A percentile compares a stretch with the other conserved stretches of the same genome.
Evolutionary conservation across 2,888 invertebrate genomes (phyloP).

Genomic region (Campoplex capitator): DNA sequence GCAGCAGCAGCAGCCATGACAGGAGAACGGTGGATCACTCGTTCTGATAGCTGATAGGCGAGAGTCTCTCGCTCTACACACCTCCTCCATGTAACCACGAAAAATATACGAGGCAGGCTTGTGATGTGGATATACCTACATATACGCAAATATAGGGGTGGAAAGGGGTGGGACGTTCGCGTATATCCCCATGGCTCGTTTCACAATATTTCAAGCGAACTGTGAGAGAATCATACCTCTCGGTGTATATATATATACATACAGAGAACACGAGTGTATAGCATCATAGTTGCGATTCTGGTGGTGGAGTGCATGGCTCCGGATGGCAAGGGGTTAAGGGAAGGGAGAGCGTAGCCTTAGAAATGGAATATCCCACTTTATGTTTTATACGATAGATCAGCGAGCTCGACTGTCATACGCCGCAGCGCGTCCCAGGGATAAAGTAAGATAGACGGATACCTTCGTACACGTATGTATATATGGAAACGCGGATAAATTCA

Average conservation of each 20-base stretch:
- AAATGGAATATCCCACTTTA: constrained; percentile 84
- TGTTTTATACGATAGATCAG: constrained; percentile 85
- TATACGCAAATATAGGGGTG: constrained; percentile 41
- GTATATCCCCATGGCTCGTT: constrained; percentile 75
- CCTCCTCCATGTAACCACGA: constrained; percentile 25
- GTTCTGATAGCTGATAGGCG: constrained; percentile 65
- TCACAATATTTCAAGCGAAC: constrained; percentile 80
- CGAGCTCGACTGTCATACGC: constrained; percentile 83
- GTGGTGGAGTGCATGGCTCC: constrained; percentile 4
- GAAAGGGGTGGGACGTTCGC: constrained; percentile 54
- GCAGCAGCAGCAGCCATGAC: constrained; percentile 45
- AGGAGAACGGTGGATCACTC: constrained; percentile 31
- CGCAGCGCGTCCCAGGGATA: constrained; percentile 82
- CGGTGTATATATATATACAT: neutral
- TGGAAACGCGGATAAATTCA: constrained; percentile 81
- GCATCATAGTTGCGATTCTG: constrained; percentile 52
- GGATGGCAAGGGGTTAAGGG: constrained; percentile 10
- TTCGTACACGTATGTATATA: constrained; percentile 70
- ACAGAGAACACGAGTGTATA: neutral
- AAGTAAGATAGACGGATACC: constrained; percentile 84
- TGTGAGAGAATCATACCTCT: constrained; percentile 51
- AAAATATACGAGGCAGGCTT: constrained; percentile 57
- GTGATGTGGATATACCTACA: constrained; percentile 17
- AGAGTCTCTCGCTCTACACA: constrained; percentile 34
- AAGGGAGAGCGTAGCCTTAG: constrained; percentile 76